phyloP scores from a whole-genome alignment of 2,113 vertebrate genomes.

The Megaptera novaeangliae region DNA sequence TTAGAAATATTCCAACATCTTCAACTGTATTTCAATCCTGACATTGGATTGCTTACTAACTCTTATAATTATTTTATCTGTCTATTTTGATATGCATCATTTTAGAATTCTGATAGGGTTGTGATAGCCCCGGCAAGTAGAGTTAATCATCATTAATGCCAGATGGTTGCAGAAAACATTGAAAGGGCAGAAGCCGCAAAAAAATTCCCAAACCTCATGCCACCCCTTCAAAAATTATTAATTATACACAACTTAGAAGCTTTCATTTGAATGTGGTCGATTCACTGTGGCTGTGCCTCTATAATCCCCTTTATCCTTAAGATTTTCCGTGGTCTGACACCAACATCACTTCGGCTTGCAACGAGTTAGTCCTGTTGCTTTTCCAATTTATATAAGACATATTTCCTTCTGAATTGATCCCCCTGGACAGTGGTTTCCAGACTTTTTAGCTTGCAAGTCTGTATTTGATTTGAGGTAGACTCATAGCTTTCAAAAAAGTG shows the following conservation, averaged over 20 bases:
- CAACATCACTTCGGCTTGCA: not conserved
- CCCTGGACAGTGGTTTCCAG: not conserved
- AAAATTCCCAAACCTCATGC: not conserved
- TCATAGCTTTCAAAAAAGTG: not conserved
- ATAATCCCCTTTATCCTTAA: not conserved
- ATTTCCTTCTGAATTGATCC: not conserved
- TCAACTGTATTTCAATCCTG: not conserved
- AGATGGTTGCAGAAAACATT: conserved; percentile 29
- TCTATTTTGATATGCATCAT: not conserved
- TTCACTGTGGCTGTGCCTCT: not conserved
- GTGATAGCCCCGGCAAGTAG: not conserved
- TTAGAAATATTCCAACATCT: not conserved
- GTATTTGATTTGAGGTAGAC: not conserved
- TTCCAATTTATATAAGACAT: not conserved
- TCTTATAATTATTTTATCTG: not conserved
- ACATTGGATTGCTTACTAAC: not conserved
- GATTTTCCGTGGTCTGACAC: not conserved
- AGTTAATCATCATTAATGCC: not conserved
- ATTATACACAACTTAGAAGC: not conserved
- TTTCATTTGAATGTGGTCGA: not conserved
- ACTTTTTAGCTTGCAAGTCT: not conserved
- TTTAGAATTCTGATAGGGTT: not conserved
- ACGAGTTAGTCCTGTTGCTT: not conserved
- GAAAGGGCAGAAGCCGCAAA: not conserved
- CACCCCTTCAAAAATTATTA: not conserved